Evolutionary conservation across 64 coral and sea anemone species (phyloP).

Genomic region (Actinia equina): DNA sequence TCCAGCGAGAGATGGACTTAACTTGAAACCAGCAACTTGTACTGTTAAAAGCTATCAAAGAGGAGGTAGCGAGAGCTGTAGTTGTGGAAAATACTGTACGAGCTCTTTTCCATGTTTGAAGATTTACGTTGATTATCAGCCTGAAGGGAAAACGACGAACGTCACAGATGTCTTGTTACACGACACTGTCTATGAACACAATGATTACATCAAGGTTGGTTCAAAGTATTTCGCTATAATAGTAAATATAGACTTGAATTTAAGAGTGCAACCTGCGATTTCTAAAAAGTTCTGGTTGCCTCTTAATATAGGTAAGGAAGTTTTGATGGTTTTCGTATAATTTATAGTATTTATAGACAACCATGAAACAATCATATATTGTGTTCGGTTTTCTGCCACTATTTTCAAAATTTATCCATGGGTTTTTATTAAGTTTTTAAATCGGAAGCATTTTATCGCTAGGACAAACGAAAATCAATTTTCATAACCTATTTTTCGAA

Average conservation of each 20-base stretch:
- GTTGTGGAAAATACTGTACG: constrained; percentile 48
- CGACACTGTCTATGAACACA: constrained; percentile 24
- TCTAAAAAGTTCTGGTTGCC: background rate
- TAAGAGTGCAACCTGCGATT: background rate
- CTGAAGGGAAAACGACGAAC: background rate
- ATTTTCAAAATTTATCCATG: background rate
- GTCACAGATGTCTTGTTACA: background rate
- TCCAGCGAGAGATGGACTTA: constrained; percentile 22
- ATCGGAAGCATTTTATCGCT: background rate
- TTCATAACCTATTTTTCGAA: background rate
- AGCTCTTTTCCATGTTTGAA: constrained; percentile 23
- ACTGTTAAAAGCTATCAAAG: constrained; percentile 3
- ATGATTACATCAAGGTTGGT: constrained; percentile 3
- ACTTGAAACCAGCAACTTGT: constrained; percentile 6
- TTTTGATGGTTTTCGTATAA: background rate
- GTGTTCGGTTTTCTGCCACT: background rate
- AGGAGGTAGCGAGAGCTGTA: background rate
- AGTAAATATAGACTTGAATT: background rate
- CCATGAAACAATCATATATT: background rate
- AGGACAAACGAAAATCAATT: background rate
- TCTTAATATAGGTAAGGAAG: background rate
- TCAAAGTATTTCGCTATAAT: background rate
- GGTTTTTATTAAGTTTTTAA: too few species aligned
- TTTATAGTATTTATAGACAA: background rate
- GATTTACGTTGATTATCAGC: constrained; percentile 20